phyloP scores from a whole-genome alignment of 2,113 vertebrate genomes.

The Ictalurus punctatus region DNA sequence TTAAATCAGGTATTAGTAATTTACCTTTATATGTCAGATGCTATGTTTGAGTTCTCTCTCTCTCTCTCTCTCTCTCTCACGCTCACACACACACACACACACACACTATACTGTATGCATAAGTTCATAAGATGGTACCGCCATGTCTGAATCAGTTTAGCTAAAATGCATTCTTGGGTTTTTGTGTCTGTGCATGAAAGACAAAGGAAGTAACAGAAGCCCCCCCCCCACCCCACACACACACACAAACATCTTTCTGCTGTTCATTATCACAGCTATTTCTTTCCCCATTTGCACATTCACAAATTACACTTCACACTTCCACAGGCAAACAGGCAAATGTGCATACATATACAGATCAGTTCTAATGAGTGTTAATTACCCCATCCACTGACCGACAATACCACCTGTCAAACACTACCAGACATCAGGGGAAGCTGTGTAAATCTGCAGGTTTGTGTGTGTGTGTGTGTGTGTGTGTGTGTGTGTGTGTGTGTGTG shows the following conservation, averaged over 20 bases:
- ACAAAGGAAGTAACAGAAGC: background rate
- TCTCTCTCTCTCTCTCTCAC: too few relatives aligned
- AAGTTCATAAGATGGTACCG: too few relatives aligned
- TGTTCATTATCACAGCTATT: conserved; percentile 61
- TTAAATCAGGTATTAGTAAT: background rate
- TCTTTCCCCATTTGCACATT: conserved; percentile 52
- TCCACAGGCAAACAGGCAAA: conserved; percentile 11
- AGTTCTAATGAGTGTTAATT: conserved; percentile 76
- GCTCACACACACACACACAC: conserved; percentile 2
- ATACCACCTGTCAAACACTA: conserved; percentile 60
- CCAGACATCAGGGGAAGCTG: conserved; percentile 18
- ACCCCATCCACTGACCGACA: conserved; percentile 66
- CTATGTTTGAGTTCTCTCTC: background rate
- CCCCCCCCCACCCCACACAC: background rate
- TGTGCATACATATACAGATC: conserved; percentile 47
- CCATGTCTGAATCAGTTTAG: background rate
- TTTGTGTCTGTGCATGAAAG: background rate
- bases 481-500: conserved; percentile 11
- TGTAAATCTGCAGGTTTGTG: conserved; percentile 7
- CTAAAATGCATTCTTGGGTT: background rate
- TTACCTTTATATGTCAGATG: background rate
- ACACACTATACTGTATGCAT: background rate
- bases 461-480: background rate
- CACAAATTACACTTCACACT: conserved; percentile 26
- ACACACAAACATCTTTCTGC: conserved; percentile 23